phyloP scores from a whole-genome alignment of 1,140 invertebrate genomes.

The Euura saliciscinereae region DNA sequence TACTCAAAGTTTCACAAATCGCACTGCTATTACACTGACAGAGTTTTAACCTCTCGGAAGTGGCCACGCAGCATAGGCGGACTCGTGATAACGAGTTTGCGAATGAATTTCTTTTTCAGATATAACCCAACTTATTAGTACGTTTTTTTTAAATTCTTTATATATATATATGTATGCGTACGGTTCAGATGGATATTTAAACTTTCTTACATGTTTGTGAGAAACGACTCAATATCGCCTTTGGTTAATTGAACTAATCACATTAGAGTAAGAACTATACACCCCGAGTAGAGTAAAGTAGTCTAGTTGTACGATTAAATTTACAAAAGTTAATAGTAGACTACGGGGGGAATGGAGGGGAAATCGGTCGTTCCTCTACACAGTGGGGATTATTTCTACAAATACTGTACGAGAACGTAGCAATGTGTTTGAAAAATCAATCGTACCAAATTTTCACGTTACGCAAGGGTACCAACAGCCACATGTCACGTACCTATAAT shows the following conservation, averaged over 20 bases:
- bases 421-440: not conserved
- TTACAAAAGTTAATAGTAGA: not conserved
- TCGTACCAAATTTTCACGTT: not conserved
- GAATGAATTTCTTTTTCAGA: no score
- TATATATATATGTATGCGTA: not conserved
- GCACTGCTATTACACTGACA: no score
- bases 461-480: not conserved
- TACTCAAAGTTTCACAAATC: no score
- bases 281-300: not conserved
- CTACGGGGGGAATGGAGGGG: not conserved
- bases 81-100: not conserved
- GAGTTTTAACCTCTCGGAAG: no score
- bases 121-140: no score
- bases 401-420: not conserved
- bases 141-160: not conserved
- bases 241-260: not conserved
- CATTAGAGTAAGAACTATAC: not conserved
- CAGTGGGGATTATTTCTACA: not conserved
- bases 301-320: not conserved
- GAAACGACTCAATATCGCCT: not conserved
- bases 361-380: no score
- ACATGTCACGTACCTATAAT: no score
- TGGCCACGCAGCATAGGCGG: no score
- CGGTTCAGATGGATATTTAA: not conserved
- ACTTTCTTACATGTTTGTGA: not conserved